These are phyloP conservation scores for Cynocephalus volans DNA, from an alignment of 2,113 vertebrate species.

Conservation along the genomic window DNA sequence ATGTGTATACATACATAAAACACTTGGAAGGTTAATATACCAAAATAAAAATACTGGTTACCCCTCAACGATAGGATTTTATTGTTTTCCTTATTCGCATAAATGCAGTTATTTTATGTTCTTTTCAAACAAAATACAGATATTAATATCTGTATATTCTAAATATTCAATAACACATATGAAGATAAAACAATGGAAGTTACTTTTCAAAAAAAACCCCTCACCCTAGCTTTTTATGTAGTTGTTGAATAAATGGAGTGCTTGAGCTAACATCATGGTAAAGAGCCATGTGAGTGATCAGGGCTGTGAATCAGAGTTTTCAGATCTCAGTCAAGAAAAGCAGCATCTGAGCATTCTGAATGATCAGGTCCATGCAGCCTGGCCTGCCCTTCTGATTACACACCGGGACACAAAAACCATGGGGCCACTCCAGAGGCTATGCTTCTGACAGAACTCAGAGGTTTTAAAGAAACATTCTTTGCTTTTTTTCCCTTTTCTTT, in stretches of 20 bases:
- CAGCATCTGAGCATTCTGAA: too few species aligned
- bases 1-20: neutral
- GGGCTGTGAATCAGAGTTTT: neutral
- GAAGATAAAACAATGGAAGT: neutral
- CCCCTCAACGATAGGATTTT: neutral
- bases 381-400: neutral
- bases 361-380: neutral
- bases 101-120: neutral
- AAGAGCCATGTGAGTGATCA: neutral
- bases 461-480: neutral
- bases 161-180: neutral
- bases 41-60: neutral
- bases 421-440: neutral
- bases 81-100: neutral
- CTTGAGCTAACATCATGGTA: neutral
- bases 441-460: neutral
- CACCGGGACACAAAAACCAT: neutral
- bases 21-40: neutral
- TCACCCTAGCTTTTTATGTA: neutral
- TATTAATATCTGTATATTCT: neutral
- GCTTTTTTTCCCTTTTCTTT: neutral
- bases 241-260: neutral
- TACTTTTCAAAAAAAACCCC: neutral
- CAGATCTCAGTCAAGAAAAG: neutral
- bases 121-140: neutral